Evolutionary conservation across 2,888 invertebrate genomes (phyloP), one percentile per base, ranked within the genome.

Genomic region (Parnassius apollo): DNA sequence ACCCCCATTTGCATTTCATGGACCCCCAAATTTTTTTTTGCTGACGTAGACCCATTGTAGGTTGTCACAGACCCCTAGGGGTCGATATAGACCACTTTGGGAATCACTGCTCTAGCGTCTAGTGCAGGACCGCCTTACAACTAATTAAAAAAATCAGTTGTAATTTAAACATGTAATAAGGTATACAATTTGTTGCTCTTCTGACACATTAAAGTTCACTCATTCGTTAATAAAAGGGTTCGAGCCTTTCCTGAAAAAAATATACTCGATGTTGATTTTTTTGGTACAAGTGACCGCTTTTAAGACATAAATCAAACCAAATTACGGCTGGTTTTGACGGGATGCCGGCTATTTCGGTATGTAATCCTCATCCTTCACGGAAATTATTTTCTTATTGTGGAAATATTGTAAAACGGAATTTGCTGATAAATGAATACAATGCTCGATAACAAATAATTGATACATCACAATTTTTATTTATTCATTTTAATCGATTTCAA

Each of bases 261-360:
- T 48, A 48, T 49, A 51, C 25, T 50, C 55, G 25, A 56, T 61
- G 18, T 45, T 49, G 13, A 13, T 56, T 57, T 54, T 60, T 60
- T 49, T 42, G 22, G 51, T 48, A 56, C 56, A 56, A 56, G 50
- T 50, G 51, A 44, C 61, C 56, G 25, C 61, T 56, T 61, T 56
- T 49, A 56, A 56, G 50, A 12, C 61, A 51, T 56, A 61, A 61
- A 56, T 61, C 61, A 61, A 46, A 57, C 52, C 57, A 57, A 62
- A 62, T 62, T 52, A 45, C 57, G n/a, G 35, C 13, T 57, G 62
- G 12, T 42, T 25, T 42, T 57, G 62, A 57, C 57, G 42, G 12
- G 57, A 42, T 42, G n/a, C 51, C 42, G 57, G 35, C 42, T 51
- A 62, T 62, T 52, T 52, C 9, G 52, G 2, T 45, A 45, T 45